Evolutionary conservation across 2,113 vertebrate genomes (phyloP).

Genomic region (Origma solitaria): DNA sequence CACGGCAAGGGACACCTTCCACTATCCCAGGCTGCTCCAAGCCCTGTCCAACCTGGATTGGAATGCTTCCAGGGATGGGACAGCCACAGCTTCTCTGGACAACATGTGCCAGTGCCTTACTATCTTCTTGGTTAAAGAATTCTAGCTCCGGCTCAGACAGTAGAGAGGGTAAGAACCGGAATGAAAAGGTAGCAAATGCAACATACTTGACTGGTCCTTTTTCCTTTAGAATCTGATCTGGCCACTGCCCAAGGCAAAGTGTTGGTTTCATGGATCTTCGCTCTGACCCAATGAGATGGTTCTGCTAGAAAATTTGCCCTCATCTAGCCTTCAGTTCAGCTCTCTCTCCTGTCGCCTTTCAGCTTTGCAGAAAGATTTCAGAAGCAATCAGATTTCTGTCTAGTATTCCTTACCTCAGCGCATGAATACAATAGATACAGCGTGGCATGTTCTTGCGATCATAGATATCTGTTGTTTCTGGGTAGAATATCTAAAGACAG

Average conservation of each 20-base stretch:
- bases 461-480: constrained; percentile 98
- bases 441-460: constrained; percentile 99
- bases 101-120: background rate
- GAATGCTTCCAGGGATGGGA: background rate
- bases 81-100: background rate
- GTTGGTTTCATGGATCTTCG: background rate
- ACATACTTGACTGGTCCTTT: background rate
- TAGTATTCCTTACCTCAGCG: constrained; percentile 84
- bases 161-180: background rate
- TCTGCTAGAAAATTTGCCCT: background rate
- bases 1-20: background rate
- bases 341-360: background rate
- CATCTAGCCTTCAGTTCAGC: background rate
- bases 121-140: background rate
- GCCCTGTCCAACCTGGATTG: background rate
- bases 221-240: background rate
- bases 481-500: constrained; percentile 91
- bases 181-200: background rate
- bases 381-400: background rate
- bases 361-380: background rate
- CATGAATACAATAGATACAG: constrained; percentile 97
- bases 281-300: background rate
- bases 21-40: background rate
- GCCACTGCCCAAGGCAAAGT: background rate
- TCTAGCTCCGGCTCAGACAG: background rate